These are phyloP conservation scores for Schizotus pectinicornis DNA, from an alignment of 2,888 invertebrate species.

Conservation along the genomic window DNA sequence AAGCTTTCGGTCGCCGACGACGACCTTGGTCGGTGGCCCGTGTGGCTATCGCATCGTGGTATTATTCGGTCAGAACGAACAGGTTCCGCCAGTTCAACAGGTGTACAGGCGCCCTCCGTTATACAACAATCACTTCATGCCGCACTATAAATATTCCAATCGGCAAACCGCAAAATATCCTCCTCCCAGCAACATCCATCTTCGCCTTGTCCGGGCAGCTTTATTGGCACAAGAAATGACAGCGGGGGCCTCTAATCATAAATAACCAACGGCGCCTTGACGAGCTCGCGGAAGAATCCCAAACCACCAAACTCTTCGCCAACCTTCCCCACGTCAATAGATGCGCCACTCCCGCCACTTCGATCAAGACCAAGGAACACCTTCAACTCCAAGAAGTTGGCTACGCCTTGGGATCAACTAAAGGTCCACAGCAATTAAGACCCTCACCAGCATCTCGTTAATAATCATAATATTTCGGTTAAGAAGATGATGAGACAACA, in stretches of 20 bases:
- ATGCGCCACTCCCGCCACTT: too few relatives aligned
- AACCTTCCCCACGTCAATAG: too few relatives aligned
- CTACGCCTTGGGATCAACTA: too few relatives aligned
- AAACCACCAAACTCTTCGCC: too few relatives aligned
- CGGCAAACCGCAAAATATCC: constrained; percentile 30
- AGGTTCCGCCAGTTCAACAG: constrained; percentile 52
- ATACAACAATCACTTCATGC: constrained; percentile 44
- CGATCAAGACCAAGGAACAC: too few relatives aligned
- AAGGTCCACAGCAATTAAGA: too few relatives aligned
- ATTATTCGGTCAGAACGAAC: constrained; percentile 45
- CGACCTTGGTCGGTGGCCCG: constrained; percentile 38
- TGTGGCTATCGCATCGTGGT: constrained; percentile 32
- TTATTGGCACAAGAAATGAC: constrained; percentile 25
- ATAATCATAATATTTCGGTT: too few relatives aligned
- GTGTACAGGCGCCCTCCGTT: constrained; percentile 49
- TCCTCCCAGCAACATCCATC: constrained; percentile 20
- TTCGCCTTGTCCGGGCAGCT: constrained; percentile 18
- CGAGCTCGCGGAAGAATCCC: too few relatives aligned
- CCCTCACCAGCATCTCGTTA: too few relatives aligned
- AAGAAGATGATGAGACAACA: too few relatives aligned
- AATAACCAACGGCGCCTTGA: neutral
- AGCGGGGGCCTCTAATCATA: constrained; percentile 9
- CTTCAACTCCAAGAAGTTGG: too few relatives aligned
- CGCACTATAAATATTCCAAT: constrained; percentile 37
- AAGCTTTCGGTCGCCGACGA: constrained; percentile 5